Evolutionary conservation across 2,113 vertebrate genomes (phyloP).

Genomic region (Crotalus tigris): DNA sequence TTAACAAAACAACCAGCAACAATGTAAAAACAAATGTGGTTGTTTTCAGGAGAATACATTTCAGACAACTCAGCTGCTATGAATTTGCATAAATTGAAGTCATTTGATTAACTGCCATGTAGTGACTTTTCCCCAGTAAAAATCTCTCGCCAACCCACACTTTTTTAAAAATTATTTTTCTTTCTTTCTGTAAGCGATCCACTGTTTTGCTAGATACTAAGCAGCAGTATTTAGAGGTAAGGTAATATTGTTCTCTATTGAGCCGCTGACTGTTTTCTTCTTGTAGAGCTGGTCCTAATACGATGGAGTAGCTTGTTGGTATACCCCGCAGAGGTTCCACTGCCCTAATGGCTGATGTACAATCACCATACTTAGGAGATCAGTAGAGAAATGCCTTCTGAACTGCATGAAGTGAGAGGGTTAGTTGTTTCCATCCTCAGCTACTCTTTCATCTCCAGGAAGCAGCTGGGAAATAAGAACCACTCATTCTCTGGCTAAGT

Average conservation of each 20-base stretch:
- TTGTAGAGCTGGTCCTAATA: not conserved
- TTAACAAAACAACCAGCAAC: not conserved
- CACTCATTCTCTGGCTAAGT: not conserved
- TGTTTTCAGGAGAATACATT: not conserved
- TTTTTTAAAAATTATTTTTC: not conserved
- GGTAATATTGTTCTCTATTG: not conserved
- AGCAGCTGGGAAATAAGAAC: not conserved
- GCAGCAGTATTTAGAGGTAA: not conserved
- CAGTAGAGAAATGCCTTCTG: not conserved
- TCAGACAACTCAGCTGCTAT: not conserved
- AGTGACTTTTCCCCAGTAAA: not conserved
- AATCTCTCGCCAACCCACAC: not conserved
- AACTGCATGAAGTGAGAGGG: not conserved
- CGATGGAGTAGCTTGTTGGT: not conserved
- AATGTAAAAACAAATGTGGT: not conserved
- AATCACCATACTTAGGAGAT: not conserved
- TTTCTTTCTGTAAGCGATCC: not conserved
- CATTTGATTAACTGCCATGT: not conserved
- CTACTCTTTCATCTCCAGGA: not conserved
- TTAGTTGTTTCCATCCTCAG: not conserved
- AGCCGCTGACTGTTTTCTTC: not conserved
- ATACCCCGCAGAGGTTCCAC: not conserved
- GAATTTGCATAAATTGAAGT: not conserved
- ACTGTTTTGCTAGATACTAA: not conserved
- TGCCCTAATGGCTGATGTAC: not conserved